phyloP scores from a whole-genome alignment of 2,113 vertebrate species.

The Protobothrops mucrosquamatus region DNA sequence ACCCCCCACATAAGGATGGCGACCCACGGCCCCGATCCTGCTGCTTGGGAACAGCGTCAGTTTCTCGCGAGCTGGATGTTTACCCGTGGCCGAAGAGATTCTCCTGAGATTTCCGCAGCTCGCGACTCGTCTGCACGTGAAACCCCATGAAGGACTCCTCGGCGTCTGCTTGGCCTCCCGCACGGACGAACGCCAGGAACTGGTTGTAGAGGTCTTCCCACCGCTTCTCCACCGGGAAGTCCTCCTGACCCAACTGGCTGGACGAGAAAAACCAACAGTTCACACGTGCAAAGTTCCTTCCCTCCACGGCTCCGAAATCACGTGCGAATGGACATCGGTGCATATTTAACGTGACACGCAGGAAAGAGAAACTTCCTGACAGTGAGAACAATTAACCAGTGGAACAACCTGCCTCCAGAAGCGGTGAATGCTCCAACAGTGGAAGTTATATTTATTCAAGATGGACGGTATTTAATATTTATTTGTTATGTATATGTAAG shows the following conservation, averaged over 20 bases:
- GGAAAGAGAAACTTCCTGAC: too few relatives aligned
- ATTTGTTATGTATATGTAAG: too few relatives aligned
- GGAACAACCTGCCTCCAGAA: too few relatives aligned
- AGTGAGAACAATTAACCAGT: too few relatives aligned
- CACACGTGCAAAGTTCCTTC: background rate
- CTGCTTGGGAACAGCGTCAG: background rate
- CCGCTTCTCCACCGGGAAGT: constrained; percentile 67
- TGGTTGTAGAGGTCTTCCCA: constrained; percentile 71
- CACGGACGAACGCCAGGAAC: constrained; percentile 66
- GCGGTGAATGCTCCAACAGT: too few relatives aligned
- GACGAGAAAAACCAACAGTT: background rate
- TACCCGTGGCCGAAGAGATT: constrained; percentile 68
- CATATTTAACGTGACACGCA: background rate
- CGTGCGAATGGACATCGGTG: background rate
- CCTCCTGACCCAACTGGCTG: constrained; percentile 70
- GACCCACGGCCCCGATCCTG: background rate
- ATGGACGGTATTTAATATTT: too few relatives aligned
- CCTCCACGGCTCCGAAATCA: background rate
- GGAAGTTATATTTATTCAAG: too few relatives aligned
- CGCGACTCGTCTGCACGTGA: constrained; percentile 62
- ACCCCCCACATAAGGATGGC: background rate
- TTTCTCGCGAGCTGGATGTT: background rate
- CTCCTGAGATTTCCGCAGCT: constrained; percentile 64
- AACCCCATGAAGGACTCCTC: constrained; percentile 73
- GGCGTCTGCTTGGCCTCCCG: constrained; percentile 60